Evolutionary conservation across 2,888 invertebrate genomes (phyloP).

Genomic region (Sesia apiformis): DNA sequence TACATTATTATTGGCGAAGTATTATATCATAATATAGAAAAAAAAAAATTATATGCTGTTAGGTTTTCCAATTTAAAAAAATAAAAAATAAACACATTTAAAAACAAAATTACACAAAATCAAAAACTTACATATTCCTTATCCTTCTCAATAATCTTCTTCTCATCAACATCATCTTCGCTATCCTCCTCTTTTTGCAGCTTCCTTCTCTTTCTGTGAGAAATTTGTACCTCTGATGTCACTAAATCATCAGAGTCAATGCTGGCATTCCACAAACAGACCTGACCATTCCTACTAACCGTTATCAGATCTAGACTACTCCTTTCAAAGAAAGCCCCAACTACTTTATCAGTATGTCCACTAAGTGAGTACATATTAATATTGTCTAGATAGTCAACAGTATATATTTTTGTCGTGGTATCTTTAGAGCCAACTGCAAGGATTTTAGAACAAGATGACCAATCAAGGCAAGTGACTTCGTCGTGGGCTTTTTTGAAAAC

Average conservation of each 20-base stretch:
- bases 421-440: slow-evolving; percentile 94
- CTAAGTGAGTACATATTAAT: slow-evolving; percentile 85
- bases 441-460: slow-evolving; percentile 93
- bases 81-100: no score
- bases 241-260: slow-evolving; percentile 81
- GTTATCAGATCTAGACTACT: slow-evolving; percentile 89
- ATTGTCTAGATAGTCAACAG: slow-evolving; percentile 82
- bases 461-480: slow-evolving; percentile 89
- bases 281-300: slow-evolving; percentile 87
- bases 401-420: slow-evolving; percentile 88
- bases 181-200: slow-evolving; percentile 61
- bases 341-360: slow-evolving; percentile 89
- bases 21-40: no score
- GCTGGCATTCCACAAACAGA: slow-evolving; percentile 90
- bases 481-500: slow-evolving; percentile 89
- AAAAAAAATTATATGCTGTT: no score
- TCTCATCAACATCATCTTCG: slow-evolving; percentile 79
- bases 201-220: slow-evolving; percentile 62
- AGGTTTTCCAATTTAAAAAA: no score
- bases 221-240: slow-evolving; percentile 61
- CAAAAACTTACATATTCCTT: slow-evolving; percentile 50
- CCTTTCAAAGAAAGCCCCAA: slow-evolving; percentile 91
- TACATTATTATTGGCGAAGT: no score
- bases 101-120: no score
- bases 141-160: slow-evolving; percentile 73